Conservation (phyloP, 2,797 vertebrate species). For the Sebastes hubbsi region DNA sequence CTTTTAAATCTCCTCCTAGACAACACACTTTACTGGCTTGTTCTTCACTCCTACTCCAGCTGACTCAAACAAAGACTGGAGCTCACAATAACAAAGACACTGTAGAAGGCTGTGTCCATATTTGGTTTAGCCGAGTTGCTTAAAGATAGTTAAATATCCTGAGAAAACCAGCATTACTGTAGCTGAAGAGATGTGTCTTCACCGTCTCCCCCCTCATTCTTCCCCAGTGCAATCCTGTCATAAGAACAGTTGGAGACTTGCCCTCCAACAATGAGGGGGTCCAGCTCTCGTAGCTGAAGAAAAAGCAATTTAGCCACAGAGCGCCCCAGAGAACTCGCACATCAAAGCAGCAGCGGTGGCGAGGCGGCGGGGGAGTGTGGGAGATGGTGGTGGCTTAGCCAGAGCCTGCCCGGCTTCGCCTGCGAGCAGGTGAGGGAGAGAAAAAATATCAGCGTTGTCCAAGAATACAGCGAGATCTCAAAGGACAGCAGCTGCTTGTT, state of each 20-base stretch:
- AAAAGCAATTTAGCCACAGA: conserved; percentile 72
- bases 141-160: conserved; percentile 15
- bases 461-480: conserved; percentile 55
- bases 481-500: conserved; percentile 69
- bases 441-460: conserved; percentile 59
- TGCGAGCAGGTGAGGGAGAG: conserved; percentile 42
- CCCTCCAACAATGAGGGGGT: conserved; percentile 51
- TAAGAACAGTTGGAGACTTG: conserved; percentile 53
- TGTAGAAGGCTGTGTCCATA: not conserved
- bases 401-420: conserved; percentile 32
- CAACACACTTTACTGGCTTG: not conserved
- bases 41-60: not conserved
- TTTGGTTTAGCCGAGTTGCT: conserved; percentile 7
- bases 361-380: not conserved
- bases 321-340: conserved; percentile 50
- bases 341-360: conserved; percentile 55
- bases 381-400: conserved; percentile 9
- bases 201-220: not conserved
- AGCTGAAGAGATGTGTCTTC: not conserved
- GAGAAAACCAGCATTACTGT: not conserved
- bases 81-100: not conserved
- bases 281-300: conserved; percentile 50
- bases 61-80: not conserved
- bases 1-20: not conserved
- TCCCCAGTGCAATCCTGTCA: conserved; percentile 6